Base-by-base conservation (phyloP, 2,888 invertebrate species). In the Eupithecia pulchellata region DNA sequence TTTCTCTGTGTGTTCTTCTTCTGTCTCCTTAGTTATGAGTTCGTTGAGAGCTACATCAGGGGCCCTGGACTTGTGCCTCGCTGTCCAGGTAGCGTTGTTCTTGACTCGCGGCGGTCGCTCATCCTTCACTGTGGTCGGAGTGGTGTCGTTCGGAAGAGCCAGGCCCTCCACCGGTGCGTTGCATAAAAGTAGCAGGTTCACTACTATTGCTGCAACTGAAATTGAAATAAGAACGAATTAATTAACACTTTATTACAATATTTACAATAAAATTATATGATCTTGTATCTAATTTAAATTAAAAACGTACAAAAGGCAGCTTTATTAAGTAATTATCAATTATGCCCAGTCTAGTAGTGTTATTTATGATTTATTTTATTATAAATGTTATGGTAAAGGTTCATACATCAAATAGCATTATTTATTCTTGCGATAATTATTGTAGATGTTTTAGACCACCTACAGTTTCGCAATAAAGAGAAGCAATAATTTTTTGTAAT, bases 141-240 rank as follows among this genome's bases (percentile, higher is more conserved):
- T 86, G 74, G 88, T 86, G 74, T 89, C 90, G 78, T 77, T 73
- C 81, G 90, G 89, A 77, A 92, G 80, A 68, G 89, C 86, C 77
- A 84, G 87, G 75, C 90, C 87, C 69, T 84, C 86, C 65, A 86
- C 90, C 81, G 85, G 77, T 77, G 89, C 87, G 88, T 87, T 85
- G 85, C 87, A 88, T 81, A 92, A 82, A 78, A 94, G 89, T 91
- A 94, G 91, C 89, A 94, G 75, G 74, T 84, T 87, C 75, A 92
- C 91, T 91, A 93, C 90, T 89, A 92, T 81, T 84, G 89, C 92
- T 84, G 89, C 93, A 90, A 93, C 94, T 94, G 91, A 42, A 93
- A 93, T 66, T 20, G 25, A 64, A 13, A 20, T 25, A 63, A 34
- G 1, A 63, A 52, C 32, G 2, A 47, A 47, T 47, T 42, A n/a